Evolutionary conservation across 2,797 vertebrate species (phyloP).

Genomic region (Perodicticus potto): DNA sequence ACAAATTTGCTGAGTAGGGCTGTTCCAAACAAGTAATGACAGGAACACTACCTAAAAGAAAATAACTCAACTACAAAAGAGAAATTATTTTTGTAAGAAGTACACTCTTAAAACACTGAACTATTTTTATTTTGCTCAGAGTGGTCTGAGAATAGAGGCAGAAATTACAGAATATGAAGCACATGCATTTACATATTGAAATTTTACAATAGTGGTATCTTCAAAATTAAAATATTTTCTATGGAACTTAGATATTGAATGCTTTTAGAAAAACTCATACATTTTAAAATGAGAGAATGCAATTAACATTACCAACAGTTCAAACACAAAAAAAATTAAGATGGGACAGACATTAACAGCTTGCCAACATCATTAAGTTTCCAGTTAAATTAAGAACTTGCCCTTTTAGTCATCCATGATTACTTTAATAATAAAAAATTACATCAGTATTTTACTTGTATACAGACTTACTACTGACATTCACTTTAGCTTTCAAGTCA

Average conservation of each 20-base stretch:
- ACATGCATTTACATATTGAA: conserved; percentile 87
- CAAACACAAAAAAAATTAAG: conserved; percentile 86
- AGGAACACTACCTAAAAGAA: conserved; percentile 25
- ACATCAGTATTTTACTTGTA: conserved; percentile 85
- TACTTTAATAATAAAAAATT: conserved; percentile 66
- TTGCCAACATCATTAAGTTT: conserved; percentile 83
- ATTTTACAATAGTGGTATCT: conserved; percentile 85
- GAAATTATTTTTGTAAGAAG: conserved; percentile 62
- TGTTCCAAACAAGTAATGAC: conserved; percentile 34
- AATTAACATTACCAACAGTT: conserved; percentile 83
- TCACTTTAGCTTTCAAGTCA: conserved; percentile 72
- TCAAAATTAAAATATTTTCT: conserved; percentile 76
- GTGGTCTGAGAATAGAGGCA: conserved; percentile 89
- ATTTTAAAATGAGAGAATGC: conserved; percentile 84
- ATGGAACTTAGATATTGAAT: conserved; percentile 70
- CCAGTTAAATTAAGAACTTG: conserved; percentile 76
- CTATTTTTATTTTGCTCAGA: conserved; percentile 88
- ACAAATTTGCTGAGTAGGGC: conserved; percentile 12
- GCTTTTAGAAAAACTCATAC: conserved; percentile 79
- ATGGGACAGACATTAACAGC: conserved; percentile 87
- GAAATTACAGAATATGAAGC: conserved; percentile 85
- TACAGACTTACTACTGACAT: conserved; percentile 74
- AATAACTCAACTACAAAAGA: conserved; percentile 33
- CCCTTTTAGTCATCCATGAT: conserved; percentile 73
- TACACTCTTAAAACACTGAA: conserved; percentile 58